These are phyloP conservation scores for Aphidius gifuensis DNA, from an alignment of 1,140 invertebrate genomes.

Conservation along the genomic window DNA sequence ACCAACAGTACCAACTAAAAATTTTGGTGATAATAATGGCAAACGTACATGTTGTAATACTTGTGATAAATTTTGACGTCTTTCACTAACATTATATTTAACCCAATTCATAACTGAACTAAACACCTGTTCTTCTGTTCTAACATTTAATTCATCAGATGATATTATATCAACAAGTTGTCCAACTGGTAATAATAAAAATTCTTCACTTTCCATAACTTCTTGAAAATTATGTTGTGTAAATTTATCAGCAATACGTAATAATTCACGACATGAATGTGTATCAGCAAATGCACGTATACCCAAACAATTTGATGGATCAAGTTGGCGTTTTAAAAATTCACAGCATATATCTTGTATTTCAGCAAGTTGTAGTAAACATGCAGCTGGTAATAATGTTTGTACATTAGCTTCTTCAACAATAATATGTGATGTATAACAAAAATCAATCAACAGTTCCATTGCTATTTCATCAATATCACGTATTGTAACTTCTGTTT, in stretches of 20 bases:
- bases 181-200: constrained; percentile 88
- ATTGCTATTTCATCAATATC: constrained; percentile 98
- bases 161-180: constrained; percentile 97
- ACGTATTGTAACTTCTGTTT: constrained; percentile 96
- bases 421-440: constrained; percentile 97
- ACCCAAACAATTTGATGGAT: constrained; percentile 96
- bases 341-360: constrained; percentile 96
- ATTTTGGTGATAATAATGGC: constrained; percentile 93
- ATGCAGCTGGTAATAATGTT: constrained; percentile 92
- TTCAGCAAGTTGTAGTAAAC: constrained; percentile 89
- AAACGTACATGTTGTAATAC: constrained; percentile 95
- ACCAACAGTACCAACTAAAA: constrained; percentile 95
- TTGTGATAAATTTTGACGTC: constrained; percentile 85
- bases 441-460: constrained; percentile 97
- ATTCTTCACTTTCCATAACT: constrained; percentile 98
- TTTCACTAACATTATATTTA: constrained; percentile 91
- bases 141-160: constrained; percentile 95
- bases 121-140: constrained; percentile 92
- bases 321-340: constrained; percentile 94
- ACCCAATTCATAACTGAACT: constrained; percentile 98
- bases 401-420: constrained; percentile 98
- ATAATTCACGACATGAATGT: constrained; percentile 91
- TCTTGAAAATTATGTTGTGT: constrained; percentile 98
- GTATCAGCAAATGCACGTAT: constrained; percentile 99
- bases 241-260: constrained; percentile 95